Evolutionary conservation across 2,888 invertebrate species (phyloP).

Genomic region (Zygogramma bicolorata): DNA sequence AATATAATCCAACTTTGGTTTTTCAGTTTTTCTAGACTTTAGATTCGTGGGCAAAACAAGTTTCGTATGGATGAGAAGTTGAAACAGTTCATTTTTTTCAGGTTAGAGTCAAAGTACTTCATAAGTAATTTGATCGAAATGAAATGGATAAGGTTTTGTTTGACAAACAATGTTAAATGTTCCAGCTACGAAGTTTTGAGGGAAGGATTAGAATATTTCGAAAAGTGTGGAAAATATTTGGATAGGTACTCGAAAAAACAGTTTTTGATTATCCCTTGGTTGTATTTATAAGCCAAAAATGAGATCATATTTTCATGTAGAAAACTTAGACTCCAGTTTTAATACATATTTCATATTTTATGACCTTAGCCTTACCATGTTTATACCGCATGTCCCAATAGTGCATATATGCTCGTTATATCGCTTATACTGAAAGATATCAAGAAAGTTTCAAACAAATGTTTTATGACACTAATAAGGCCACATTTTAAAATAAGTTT

Average conservation of each 20-base stretch:
- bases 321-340: too few species aligned
- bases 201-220: slow-evolving; percentile 43
- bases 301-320: too few species aligned
- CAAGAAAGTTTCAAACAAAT: too few species aligned
- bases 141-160: slow-evolving; percentile 48
- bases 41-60: not conserved
- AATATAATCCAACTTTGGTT: not conserved
- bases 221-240: slow-evolving; percentile 40
- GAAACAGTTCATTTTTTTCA: slow-evolving; percentile 37
- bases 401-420: too few species aligned
- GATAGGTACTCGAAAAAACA: slow-evolving; percentile 41
- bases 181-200: slow-evolving; percentile 38
- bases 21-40: not conserved
- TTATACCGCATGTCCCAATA: too few species aligned
- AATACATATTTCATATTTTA: too few species aligned
- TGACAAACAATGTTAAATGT: slow-evolving; percentile 45
- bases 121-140: slow-evolving; percentile 42
- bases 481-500: too few species aligned
- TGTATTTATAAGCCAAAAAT: too few species aligned
- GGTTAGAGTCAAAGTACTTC: slow-evolving; percentile 45
- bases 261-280: not conserved
- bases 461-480: too few species aligned
- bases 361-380: too few species aligned
- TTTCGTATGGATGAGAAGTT: not conserved
- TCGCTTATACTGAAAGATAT: too few species aligned